A percentile compares a stretch with the other conserved stretches of the same genome.
phyloP scores from a whole-genome alignment of 2,888 invertebrate species.

The Podabrus alpinus region DNA sequence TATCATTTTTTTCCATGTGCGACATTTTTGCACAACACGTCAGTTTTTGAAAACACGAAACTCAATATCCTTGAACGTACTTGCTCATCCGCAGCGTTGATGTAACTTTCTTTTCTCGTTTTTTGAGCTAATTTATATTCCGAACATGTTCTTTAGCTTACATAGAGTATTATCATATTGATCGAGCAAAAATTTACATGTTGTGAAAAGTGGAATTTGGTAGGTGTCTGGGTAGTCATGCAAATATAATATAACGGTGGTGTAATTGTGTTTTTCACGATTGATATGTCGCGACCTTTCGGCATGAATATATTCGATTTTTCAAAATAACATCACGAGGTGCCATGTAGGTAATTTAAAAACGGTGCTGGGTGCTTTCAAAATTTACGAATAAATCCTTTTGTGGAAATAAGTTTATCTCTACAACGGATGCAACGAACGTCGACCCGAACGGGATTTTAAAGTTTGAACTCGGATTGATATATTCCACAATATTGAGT shows the following conservation, averaged over 20 bases:
- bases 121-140: conserved; percentile 33
- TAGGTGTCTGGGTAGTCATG: conserved; percentile 6
- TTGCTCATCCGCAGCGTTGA: conserved; percentile 7
- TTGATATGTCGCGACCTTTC: not conserved
- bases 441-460: too few relatives aligned
- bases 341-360: too few relatives aligned
- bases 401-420: too few relatives aligned
- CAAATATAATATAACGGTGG: not conserved
- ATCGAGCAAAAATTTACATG: conserved; percentile 30
- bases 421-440: too few relatives aligned
- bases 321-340: too few relatives aligned
- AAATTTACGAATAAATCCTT: too few relatives aligned
- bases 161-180: conserved; percentile 34
- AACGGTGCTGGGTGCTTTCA: too few relatives aligned
- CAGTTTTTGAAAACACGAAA: conserved; percentile 10
- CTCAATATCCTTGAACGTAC: conserved; percentile 8
- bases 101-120: conserved; percentile 20
- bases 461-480: not conserved
- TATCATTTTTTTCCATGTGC: not conserved
- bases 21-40: conserved; percentile 6
- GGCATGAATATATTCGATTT: too few relatives aligned
- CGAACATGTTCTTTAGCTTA: conserved; percentile 29
- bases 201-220: conserved; percentile 24
- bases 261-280: not conserved
- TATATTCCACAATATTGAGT: not conserved